Evolutionary conservation across 2,797 vertebrate species (phyloP).

Genomic region (Girardinus metallicus): DNA sequence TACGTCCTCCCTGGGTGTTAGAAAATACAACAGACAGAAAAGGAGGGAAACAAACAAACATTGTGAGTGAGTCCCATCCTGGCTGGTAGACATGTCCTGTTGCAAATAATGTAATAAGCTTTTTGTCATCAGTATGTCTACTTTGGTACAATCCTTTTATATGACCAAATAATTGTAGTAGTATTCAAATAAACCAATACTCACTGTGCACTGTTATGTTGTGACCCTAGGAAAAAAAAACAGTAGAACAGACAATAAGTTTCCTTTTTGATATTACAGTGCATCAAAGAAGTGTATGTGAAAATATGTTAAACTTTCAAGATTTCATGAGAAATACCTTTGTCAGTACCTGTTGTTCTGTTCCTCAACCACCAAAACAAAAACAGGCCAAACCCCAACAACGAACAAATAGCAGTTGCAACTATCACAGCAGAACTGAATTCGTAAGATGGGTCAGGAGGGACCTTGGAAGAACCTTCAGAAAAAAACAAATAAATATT

Average conservation of each 20-base stretch:
- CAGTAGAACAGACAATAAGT: not conserved
- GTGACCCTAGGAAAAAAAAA: not conserved
- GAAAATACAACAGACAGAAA: not conserved
- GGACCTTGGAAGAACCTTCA: not conserved
- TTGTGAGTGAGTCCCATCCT: not conserved
- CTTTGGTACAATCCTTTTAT: not conserved
- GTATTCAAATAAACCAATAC: not conserved
- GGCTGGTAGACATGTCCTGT: not conserved
- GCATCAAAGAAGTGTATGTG: not conserved
- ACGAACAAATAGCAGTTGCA: not conserved
- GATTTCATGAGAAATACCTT: not conserved
- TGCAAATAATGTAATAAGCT: not conserved
- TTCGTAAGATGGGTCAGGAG: rapidly evolving
- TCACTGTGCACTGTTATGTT: not conserved
- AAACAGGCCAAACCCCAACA: not conserved
- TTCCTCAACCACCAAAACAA: not conserved
- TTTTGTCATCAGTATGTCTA: not conserved
- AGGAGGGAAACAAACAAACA: not conserved
- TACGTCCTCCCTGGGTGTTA: slow-evolving; percentile 19
- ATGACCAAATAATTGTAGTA: not conserved
- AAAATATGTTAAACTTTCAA: not conserved
- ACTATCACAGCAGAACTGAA: not conserved
- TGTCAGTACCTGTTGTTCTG: slow-evolving; percentile 5
- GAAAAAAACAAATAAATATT: not conserved
- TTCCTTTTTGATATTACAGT: not conserved